Evolutionary conservation across 2,113 vertebrate genomes (phyloP).

Genomic region (Pomatorhinus ruficollis): DNA sequence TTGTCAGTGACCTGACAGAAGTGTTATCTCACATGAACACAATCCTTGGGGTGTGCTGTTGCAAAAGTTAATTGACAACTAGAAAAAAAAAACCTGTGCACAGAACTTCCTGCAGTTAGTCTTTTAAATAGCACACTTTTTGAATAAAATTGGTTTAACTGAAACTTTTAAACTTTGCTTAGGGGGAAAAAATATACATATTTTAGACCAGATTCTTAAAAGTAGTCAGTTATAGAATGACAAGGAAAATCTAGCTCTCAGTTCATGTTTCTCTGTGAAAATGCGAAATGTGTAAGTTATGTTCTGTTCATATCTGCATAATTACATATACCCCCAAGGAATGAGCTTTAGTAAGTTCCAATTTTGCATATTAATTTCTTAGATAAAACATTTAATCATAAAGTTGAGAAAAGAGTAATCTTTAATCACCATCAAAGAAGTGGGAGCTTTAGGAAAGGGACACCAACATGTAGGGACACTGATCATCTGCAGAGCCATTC

Average conservation of each 20-base stretch:
- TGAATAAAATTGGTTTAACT: neutral
- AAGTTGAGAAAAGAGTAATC: neutral
- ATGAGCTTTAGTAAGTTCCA: neutral
- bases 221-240: neutral
- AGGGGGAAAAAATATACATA: neutral
- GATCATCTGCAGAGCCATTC: neutral
- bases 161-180: neutral
- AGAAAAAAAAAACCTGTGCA: neutral
- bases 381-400: neutral
- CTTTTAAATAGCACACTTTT: neutral
- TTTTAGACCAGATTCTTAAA: neutral
- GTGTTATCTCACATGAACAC: neutral
- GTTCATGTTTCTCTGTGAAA: neutral
- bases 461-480: neutral
- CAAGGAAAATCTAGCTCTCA: neutral
- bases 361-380: conserved; percentile 14
- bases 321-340: neutral
- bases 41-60: neutral
- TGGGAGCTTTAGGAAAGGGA: neutral
- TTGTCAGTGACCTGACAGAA: neutral
- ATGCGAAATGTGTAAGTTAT: neutral
- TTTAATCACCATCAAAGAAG: neutral
- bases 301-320: neutral
- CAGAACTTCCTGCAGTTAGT: neutral
- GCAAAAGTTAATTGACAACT: neutral